Percentiles rank a stretch among this genome's conserved stretches.
phyloP scores from a whole-genome alignment of 1,140 invertebrate species.

The Laodelphax striatellus region DNA sequence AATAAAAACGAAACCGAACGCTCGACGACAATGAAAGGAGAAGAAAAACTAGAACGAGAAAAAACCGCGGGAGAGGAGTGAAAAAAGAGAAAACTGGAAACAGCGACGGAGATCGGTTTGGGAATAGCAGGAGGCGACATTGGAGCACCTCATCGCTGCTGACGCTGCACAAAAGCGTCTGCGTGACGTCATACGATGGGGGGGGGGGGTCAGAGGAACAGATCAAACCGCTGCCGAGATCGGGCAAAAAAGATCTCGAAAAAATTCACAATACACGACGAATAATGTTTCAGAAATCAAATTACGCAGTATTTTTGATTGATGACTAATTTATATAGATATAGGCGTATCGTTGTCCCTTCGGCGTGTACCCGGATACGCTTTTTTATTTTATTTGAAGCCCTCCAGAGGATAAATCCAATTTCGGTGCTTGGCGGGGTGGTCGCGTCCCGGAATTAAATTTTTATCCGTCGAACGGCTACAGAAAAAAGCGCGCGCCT shows the following conservation, averaged over 20 bases:
- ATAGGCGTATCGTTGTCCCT: not conserved
- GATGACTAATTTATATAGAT: constrained; percentile 18
- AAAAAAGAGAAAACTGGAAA: constrained; percentile 6
- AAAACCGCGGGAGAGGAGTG: not conserved
- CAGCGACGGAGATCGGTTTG: not conserved
- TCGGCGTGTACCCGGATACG: not conserved
- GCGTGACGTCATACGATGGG: not conserved
- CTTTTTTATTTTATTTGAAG: not conserved
- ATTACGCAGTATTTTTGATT: constrained; percentile 18
- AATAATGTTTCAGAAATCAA: constrained; percentile 17
- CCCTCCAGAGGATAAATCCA: constrained; percentile 2
- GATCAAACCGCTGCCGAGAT: not conserved
- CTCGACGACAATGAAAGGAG: not conserved
- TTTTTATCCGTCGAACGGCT: constrained; percentile 9
- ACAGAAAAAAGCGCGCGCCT: constrained; percentile 4
- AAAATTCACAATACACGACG: constrained; percentile 17
- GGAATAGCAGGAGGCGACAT: not conserved
- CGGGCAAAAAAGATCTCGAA: not conserved
- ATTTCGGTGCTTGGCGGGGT: not conserved
- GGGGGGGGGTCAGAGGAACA: not conserved
- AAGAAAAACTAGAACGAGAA: not conserved
- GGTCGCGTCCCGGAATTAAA: constrained; percentile 3
- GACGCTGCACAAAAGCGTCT: constrained; percentile 2
- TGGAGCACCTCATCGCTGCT: not conserved
- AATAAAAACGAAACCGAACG: not conserved